Base-by-base conservation (phyloP, 2,113 vertebrate genomes). In the Podarcis muralis region DNA sequence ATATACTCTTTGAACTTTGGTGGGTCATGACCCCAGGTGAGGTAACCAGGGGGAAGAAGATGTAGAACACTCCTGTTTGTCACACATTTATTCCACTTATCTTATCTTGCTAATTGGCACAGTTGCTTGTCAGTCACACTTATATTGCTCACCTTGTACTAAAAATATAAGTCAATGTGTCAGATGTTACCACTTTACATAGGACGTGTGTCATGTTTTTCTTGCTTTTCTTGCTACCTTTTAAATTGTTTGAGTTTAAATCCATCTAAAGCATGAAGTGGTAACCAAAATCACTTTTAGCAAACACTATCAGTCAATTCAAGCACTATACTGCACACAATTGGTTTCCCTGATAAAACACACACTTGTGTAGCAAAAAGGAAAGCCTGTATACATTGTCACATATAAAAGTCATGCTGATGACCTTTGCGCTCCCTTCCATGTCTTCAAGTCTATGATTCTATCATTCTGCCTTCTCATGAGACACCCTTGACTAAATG, bases 1-100 rank as follows among this genome's bases (percentile, higher is more conserved):
- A 15, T 77, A 15, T 57, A 87, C 76, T 88, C 83, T 27, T 15
- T 78, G 65, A 90, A 6, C 0, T 72, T 40, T 79, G 88, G 43
- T 84, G 75, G 75, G 77, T 88, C 83, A 81, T 89, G 92, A 1
- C 59, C 91, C 83, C 92, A 25, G 16, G 79, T 20, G 18, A 77
- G 80, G 16, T 83, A 79, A 90, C 8, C 0, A 76, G 62, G 71
- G 68, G 12, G 53, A 87, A 78, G 76, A 68, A 92, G 88, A 88
- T 22, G 40, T 89, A 86, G 35, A 79, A 3, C 0, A 84, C 35
- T 30, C 85, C 15, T 76, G 2, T 87, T 40, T 84, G 72, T 35
- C 85, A 18, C 27, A 83, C 35, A 68, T 75, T 92, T 87, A 69
- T 59, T 62, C 72, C 12, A 48, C 20, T 53, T 37, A n/a, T n/a